Base-by-base conservation (phyloP, 2,888 invertebrate species). In the Platycheirus rosarum region DNA sequence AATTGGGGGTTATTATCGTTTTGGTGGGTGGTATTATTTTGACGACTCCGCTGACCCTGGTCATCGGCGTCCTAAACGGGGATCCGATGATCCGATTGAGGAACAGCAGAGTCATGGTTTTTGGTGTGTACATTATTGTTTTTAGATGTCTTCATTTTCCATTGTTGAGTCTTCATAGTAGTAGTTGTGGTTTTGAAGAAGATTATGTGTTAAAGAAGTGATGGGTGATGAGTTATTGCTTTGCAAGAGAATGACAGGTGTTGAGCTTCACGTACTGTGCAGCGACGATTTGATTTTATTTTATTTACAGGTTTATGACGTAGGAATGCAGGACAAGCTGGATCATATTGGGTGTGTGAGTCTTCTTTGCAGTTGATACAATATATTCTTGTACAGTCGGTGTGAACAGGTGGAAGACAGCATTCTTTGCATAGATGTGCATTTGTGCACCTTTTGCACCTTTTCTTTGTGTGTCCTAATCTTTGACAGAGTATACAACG, bases 301-400 rank as follows among this genome's bases (percentile, higher is more conserved):
- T 57, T 57, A 8, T 40, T 57, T n/a, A 13, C 13, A 0, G 37
- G 20, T 9, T 57, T n/a, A n/a, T n/a, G n/a, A n/a, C n/a, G n/a
- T n/a, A n/a, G n/a, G n/a, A n/a, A n/a, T n/a, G n/a, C n/a, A n/a
- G n/a, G n/a, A n/a, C n/a, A n/a, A 1, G 55, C 2, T 5, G 23
- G 23, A 7, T 55, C 13, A 3, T 55, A 40, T 2, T 18, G 20
- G 1, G 46, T 23, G n/a, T 46, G 20, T 11, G 6, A 35, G 1
- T 35, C 8, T 0, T 35, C 35, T 9, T 9, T 35, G 35, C 35
- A 49, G 16, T 42, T 42, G 18, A 42, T 5, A 14, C 18, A 16
- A 8, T 51, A 2, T 3, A 69, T 32, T 84, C 89, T 44, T 16
- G 16, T 14, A 16, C 42, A 42, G 1, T 13, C 14, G 16, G 7